Evolutionary conservation across 2,888 invertebrate genomes (phyloP), one percentile per base, ranked within the genome.

Genomic region (Ormyrus rosae): DNA sequence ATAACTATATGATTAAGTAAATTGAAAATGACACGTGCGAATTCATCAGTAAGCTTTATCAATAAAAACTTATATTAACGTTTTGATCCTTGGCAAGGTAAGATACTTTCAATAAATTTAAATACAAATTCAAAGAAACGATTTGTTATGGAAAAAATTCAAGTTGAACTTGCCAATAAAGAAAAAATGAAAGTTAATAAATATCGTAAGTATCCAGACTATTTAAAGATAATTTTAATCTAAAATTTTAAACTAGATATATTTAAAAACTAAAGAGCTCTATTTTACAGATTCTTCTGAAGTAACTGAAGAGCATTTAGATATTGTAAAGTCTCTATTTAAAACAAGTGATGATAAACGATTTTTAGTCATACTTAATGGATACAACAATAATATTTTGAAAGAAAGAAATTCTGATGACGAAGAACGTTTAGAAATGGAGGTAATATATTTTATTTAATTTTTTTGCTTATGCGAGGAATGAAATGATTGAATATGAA

Each of bases 311-410:
- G 90, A 90, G 58, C 88, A 90, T 65, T 87, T 90, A 85, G 88
- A 87, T 10, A 87, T 90, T 34, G 88, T 90, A 7, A 90, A 89
- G 86, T 90, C 90, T 34, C 86, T 90, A 63, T 90, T 90, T 78
- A 89, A 90, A 85, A 86, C 88, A 79, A 88, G 87, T 73, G 87
- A 90, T 81, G 86, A 90, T 76, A 90, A 87, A 80, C 90, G 89
- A 81, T 90, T 90, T 85, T 83, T 90, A 83, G 90, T 90, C 71
- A 90, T 90, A 4, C 83, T 90, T 58, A 90, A 89, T 77, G 90
- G 90, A 77, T 90, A 90, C 77, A 89, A 90, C 64, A 89, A 89
- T 82, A 89, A 89, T 79, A 83, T 86, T 45, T 69, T 84, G 55
- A 87, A 88, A 82, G 88, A 89, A 45, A 86, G 86, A 72, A 81